Base-by-base conservation (phyloP, 2,113 vertebrate species). In the Anthoscopus minutus region DNA sequence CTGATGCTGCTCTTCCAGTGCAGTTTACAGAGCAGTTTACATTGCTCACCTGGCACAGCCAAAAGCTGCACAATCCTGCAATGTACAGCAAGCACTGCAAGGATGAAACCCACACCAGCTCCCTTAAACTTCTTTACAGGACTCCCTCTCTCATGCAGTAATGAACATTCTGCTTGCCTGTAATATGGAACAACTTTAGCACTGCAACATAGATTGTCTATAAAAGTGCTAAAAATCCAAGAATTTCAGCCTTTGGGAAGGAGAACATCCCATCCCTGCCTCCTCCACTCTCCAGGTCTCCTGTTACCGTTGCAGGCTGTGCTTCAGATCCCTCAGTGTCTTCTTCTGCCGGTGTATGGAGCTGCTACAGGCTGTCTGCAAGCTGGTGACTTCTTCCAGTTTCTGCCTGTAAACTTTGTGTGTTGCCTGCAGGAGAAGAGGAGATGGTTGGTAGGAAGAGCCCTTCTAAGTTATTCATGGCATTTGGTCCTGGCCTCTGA, bases 401-500 rank as follows among this genome's bases (percentile, higher is more conserved):
- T 99, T 99, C 89, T 99, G 99, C 89, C 96, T 97, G 96, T 99
- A 99, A 50, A 99, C 93, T 96, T 99, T 99, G 97, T 99, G 99
- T 1, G 98, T 98, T 97, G 99, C 99, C 99, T 99, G 79, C 19
- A 60, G 61, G 76, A 66, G 6, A n/a, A 79, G n/a, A 53, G 47
- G 56, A 92, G 45, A 72, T 2, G 6, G 9, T 15, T 6, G 44
- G 37, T 69, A 81, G 56, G 73, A 86, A 83, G 37, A 84, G 56
- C 62, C 60, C 20, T 66, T 47, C 37, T 19, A 19, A 30, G 38
- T 62, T n/a, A 65, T 28, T 23, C 4, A 10, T 3, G 35, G n/a
- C 42, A 53, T 71, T 82, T 72, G 37, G 50, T 69, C 20, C 66
- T 87, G 3, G 0, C 4, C 13, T 51, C 45, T 3, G 7, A 80